These are phyloP conservation scores for Acanthurus leucopareius DNA, from an alignment of 2,797 vertebrate genomes.

Conservation along the genomic window DNA sequence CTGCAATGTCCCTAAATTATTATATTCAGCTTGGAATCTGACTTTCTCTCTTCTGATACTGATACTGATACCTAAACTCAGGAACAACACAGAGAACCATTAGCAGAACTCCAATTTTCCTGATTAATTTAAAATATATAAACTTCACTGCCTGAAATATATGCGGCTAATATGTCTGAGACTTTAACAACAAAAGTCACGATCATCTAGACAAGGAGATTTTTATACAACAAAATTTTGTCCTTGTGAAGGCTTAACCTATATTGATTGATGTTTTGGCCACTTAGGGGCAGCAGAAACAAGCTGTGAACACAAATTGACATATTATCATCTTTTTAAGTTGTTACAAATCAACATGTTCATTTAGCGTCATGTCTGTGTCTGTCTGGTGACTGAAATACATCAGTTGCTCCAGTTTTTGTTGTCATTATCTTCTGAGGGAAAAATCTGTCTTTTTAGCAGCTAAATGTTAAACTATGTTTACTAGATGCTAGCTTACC, in stretches of 20 bases:
- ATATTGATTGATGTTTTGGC: background rate
- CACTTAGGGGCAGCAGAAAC: background rate
- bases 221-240: background rate
- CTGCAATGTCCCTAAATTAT: slow-evolving; percentile 49
- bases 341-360: background rate
- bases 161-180: too few relatives aligned
- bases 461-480: background rate
- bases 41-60: slow-evolving; percentile 25
- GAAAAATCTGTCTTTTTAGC: background rate
- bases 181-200: background rate
- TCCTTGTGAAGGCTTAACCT: background rate
- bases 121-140: slow-evolving; percentile 4
- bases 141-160: background rate
- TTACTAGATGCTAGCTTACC: background rate
- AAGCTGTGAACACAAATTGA: background rate
- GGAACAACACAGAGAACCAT: background rate
- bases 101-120: background rate
- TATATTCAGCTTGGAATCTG: slow-evolving; percentile 40
- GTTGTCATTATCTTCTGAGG: background rate
- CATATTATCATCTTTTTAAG: background rate
- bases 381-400: background rate
- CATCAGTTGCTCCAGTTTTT: background rate
- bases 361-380: background rate
- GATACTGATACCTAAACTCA: slow-evolving; percentile 18
- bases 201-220: background rate